Conservation (phyloP, 2,888 invertebrate genomes). For the Acanthacorydalis orientalis region DNA sequence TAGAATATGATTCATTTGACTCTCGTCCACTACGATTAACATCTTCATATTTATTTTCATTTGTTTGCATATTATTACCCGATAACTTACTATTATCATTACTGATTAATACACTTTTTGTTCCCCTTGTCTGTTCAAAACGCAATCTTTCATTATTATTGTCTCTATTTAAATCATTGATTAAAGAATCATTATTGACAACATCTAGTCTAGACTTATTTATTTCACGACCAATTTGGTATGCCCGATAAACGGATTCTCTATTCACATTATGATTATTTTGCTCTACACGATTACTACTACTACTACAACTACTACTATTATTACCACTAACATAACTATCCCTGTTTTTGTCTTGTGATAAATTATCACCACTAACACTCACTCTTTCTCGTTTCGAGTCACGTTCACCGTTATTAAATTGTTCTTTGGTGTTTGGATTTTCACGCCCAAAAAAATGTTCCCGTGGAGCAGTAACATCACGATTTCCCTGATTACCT, state of each 20-base stretch:
- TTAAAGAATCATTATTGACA: background rate
- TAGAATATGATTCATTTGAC: too few relatives aligned
- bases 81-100: too few relatives aligned
- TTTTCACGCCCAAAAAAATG: background rate
- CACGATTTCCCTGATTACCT: background rate
- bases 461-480: constrained; percentile 3
- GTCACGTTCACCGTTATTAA: background rate
- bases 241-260: background rate
- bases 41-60: too few relatives aligned
- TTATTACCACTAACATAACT: background rate
- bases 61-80: too few relatives aligned
- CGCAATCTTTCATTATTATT: background rate
- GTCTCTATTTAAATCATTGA: background rate
- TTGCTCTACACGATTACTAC: background rate
- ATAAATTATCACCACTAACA: background rate
- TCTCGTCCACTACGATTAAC: too few relatives aligned
- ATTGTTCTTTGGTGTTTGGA: background rate
- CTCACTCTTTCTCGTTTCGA: background rate
- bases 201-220: background rate
- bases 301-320: background rate
- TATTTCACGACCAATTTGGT: background rate
- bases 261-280: background rate
- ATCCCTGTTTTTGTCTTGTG: background rate
- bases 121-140: background rate
- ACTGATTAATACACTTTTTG: too few relatives aligned